These are phyloP conservation scores for Crossocerus cetratus DNA, from an alignment of 2,888 invertebrate genomes.

Conservation along the genomic window DNA sequence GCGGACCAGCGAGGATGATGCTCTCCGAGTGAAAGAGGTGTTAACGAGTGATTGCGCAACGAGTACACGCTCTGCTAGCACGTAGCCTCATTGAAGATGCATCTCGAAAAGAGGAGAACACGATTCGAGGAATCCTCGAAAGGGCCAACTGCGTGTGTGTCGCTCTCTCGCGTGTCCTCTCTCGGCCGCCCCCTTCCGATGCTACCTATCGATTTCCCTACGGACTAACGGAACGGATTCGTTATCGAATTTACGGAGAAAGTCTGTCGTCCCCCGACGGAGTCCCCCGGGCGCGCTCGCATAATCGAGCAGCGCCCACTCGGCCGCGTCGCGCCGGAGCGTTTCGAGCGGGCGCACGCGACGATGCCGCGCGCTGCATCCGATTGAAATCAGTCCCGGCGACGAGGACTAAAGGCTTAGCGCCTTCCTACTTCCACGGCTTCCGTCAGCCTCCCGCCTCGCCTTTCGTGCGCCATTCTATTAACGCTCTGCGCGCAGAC, in stretches of 20 bases:
- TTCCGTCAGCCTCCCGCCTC: not conserved
- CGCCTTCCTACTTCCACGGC: conserved; percentile 7
- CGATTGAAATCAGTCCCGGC: conserved; percentile 6
- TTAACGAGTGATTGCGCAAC: conserved; percentile 1
- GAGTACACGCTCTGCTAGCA: not conserved
- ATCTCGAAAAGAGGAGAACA: not conserved
- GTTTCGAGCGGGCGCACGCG: not conserved
- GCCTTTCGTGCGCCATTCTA: not conserved
- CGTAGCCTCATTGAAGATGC: not conserved
- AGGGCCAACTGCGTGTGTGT: conserved; percentile 7
- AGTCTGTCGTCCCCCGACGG: too few species aligned
- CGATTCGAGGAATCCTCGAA: conserved; percentile 19
- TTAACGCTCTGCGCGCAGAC: not conserved
- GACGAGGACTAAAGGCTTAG: not conserved
- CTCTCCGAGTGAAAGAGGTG: not conserved
- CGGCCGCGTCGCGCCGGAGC: not conserved
- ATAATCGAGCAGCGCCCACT: conserved; percentile 8
- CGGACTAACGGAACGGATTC: conserved; percentile 16
- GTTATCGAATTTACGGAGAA: conserved; percentile 42
- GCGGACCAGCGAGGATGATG: too few species aligned
- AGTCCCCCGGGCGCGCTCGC: conserved; percentile 18
- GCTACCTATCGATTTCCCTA: conserved; percentile 13
- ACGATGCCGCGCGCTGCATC: not conserved
- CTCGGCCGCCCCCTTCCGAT: not conserved
- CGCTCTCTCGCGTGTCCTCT: not conserved